Base-by-base conservation (phyloP, 2,888 invertebrate species). In the Trachelus iudaicus region DNA sequence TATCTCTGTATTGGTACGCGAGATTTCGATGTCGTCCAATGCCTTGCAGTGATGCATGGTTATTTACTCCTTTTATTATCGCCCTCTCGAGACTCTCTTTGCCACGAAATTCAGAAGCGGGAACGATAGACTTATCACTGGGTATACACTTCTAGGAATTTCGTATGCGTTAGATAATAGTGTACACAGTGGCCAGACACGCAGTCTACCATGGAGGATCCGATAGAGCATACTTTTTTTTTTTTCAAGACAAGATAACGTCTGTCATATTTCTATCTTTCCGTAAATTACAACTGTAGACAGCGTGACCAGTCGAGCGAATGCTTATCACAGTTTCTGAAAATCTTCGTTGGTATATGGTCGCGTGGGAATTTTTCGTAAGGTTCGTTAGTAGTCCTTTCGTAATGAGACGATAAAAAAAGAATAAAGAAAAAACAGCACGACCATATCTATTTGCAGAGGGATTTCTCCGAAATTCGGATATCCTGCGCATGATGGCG, bases 151-250 rank as follows among this genome's bases (percentile, higher is more conserved):
- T 35, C 23, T 35, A 30, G 34, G 31, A 13, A 30, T 34, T 74
- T 34, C 31, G 74, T 74, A 11, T 74, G 74, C 74, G 74, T 35
- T 35, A 75, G 75, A 75, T 75, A 75, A 75, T 15, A 37, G 73
- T 69, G 78, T 12, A 76, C 71, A 31, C 73, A 75, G 33, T 73
- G 79, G 33, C 75, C 80, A 84, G 85, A 85, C 86, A 85, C 71
- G 81, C 85, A 79, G 85, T 85, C 85, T 85, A 80, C 77, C 77
- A 11, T 56, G 56, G 13, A 75, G 76, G 37, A 31, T n/a, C 40
- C 68, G 82, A 82, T 85, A 85, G 81, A 77, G 76, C 81, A 79
- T 82, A 79, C 81, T 82, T 83, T 83, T 77, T 30, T 23, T 23
- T 40, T 40, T 9, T 34, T 34, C 3, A 30, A 30, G 2, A 56